These are phyloP conservation scores for Dolichoris vasculosae DNA, from an alignment of 1,140 invertebrate species.

Conservation along the genomic window DNA sequence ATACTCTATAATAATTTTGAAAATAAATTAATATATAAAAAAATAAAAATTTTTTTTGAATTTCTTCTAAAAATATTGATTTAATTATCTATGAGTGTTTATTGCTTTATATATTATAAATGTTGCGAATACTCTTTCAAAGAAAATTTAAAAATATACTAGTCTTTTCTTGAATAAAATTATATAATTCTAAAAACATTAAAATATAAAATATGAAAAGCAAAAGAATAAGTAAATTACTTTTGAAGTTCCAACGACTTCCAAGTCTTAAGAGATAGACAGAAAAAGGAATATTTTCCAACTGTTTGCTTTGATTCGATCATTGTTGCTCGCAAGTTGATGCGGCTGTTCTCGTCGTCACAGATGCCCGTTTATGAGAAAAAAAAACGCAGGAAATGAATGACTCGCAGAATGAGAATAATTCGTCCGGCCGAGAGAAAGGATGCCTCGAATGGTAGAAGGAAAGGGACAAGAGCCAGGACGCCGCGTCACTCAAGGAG, in stretches of 20 bases:
- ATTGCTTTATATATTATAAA: no score
- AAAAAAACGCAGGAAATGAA: constrained; percentile 48
- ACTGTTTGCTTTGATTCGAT: constrained; percentile 26
- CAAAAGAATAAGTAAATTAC: no score
- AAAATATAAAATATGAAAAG: not conserved
- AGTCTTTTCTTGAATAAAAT: not conserved
- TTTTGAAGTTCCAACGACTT: not conserved
- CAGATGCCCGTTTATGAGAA: constrained; percentile 42
- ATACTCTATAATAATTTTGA: no score
- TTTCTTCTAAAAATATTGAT: no score
- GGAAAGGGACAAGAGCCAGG: not conserved
- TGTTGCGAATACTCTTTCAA: not conserved
- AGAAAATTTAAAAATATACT: not conserved
- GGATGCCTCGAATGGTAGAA: not conserved
- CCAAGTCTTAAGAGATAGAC: not conserved
- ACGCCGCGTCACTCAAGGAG: constrained; percentile 30
- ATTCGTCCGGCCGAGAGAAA: constrained; percentile 41
- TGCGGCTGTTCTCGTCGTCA: not conserved
- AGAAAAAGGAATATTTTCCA: constrained; percentile 38
- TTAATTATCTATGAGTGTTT: not conserved
- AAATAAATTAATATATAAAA: no score
- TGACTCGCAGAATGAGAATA: constrained; percentile 52
- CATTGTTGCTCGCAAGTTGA: not conserved
- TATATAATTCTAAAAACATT: not conserved
- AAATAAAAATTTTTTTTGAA: no score